Evolutionary conservation across 2,113 vertebrate species (phyloP).

Genomic region (Isurus oxyrinchus): DNA sequence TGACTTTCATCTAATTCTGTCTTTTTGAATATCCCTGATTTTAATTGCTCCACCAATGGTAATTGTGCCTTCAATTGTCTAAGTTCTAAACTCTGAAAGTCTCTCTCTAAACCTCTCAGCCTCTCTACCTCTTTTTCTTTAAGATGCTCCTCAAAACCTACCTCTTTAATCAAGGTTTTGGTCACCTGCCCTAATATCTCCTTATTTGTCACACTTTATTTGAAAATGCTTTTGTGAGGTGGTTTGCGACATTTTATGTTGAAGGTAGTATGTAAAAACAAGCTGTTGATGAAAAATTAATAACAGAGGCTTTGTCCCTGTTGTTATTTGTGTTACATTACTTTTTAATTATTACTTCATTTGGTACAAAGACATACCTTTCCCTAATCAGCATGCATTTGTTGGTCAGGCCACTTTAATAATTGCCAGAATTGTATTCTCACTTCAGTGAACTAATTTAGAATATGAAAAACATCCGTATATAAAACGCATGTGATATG

Average conservation of each 20-base stretch:
- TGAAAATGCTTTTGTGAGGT: too few relatives aligned
- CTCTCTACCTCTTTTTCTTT: too few relatives aligned
- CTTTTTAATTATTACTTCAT: background rate
- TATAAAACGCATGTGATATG: background rate
- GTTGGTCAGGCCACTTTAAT: background rate
- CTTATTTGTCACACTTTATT: too few relatives aligned
- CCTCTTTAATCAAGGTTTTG: too few relatives aligned
- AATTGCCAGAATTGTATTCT: background rate
- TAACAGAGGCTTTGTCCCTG: background rate
- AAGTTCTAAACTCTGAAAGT: background rate
- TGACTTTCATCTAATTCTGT: background rate
- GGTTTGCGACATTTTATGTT: too few relatives aligned
- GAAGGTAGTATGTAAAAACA: too few relatives aligned
- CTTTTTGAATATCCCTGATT: background rate
- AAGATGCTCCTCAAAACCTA: too few relatives aligned
- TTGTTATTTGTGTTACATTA: background rate
- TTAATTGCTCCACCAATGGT: background rate
- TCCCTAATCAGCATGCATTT: background rate
- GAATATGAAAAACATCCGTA: background rate
- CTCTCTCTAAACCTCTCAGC: background rate
- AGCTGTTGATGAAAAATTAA: background rate
- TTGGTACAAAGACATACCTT: background rate
- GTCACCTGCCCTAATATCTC: too few relatives aligned
- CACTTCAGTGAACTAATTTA: background rate
- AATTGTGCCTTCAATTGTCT: background rate